These are phyloP conservation scores for Ichneumoninae sp. DNA, from an alignment of 2,888 invertebrate genomes.

Conservation along the genomic window DNA sequence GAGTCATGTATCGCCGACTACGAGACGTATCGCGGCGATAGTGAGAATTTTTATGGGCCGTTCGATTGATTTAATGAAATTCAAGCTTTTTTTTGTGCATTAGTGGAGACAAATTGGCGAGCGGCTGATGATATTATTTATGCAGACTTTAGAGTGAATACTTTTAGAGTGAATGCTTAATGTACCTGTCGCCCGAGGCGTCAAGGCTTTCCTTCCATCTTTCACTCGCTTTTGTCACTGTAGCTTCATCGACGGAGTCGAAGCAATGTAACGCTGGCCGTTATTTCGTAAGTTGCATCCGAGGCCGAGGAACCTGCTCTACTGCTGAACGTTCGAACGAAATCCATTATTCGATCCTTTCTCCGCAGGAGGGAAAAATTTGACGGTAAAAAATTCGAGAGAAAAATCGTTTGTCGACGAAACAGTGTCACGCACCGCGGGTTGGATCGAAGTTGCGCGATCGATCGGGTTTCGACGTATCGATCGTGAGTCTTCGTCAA, in stretches of 20 bases:
- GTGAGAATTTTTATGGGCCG: background rate
- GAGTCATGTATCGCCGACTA: constrained; percentile 19
- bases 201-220: no score
- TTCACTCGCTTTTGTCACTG: background rate
- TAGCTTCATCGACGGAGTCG: background rate
- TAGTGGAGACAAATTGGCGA: constrained; percentile 1
- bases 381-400: background rate
- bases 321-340: background rate
- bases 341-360: constrained; percentile 20
- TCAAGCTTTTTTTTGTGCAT: background rate
- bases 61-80: constrained; percentile 9
- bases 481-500: constrained; percentile 27
- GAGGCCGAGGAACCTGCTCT: background rate
- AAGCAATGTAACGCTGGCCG: background rate
- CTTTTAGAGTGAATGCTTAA: background rate
- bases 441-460: constrained; percentile 4
- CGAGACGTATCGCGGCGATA: background rate
- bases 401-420: constrained; percentile 19
- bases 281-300: background rate
- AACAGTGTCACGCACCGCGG: constrained; percentile 8
- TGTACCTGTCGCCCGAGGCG: background rate
- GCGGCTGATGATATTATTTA: background rate
- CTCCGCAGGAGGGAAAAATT: background rate
- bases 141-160: background rate
- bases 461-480: background rate